Evolutionary conservation across 92 coral and sea anemone species (phyloP), one percentile per base, ranked within the genome.

Genomic region (Plumapathes pennacea): DNA sequence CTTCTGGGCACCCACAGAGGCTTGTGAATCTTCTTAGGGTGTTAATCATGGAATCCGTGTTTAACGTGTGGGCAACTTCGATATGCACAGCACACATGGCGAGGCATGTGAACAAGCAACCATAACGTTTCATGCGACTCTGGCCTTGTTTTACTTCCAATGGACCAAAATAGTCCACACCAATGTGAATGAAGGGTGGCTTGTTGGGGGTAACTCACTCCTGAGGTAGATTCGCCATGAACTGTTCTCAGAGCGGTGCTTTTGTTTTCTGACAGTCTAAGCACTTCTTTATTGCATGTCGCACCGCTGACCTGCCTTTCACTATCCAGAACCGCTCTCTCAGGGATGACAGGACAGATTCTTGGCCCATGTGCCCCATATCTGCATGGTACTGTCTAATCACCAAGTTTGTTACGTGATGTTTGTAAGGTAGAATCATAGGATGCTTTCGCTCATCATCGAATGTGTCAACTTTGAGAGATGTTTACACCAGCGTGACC

Each of bases 131-230:
- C 1, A 74, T 74, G 3, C 51, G 72, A 39, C 67, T 36, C 43
- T 78, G 39, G 23, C 79, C 74, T 38, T 75, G 82, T 20, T 75
- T 82, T 13, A 82, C 83, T 50, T 75, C 83, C 20, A 82, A 8
- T 24, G 88, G 88, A 3, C 82, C 77, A 37, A 73, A 81, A n/a
- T 50, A 81, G 43, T 81, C 88, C 10, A 67, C 62, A 24, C 87
- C 82, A n/a, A 81, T 77, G 36, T 25, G 53, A 2, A 72, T 34
- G 57, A 81, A 67, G 9, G 74, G 74, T 13, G 81, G 80, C 14
- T 77, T 45, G 40, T 62, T 25, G 18, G 79, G 70, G 13, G 75
- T 74, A 3, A 74, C 22, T 30, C 78, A 36, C 0, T 81, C 83
- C 18, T 48, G n/a, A 1, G 76, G 84, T 47, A 76, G 58, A 38